Percentiles rank a stretch among this genome's conserved stretches.
phyloP scores from a whole-genome alignment of 1,140 invertebrate genomes.

The Choristoneura fumiferana region DNA sequence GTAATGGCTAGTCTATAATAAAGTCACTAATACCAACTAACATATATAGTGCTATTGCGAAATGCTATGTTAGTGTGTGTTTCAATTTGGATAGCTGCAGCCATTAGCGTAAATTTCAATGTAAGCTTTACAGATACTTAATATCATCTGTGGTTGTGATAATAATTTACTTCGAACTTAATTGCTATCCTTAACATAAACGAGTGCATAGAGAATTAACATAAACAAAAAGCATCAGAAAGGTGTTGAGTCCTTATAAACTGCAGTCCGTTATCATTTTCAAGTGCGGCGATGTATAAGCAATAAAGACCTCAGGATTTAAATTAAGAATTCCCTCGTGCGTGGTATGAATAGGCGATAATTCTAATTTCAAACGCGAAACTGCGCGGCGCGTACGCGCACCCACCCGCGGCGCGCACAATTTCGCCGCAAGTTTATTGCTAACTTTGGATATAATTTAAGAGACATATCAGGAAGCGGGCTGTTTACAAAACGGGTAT shows the following conservation, averaged over 20 bases:
- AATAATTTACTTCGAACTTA: background rate
- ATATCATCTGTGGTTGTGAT: background rate
- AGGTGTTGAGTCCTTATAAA: background rate
- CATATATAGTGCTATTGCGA: conserved; percentile 4
- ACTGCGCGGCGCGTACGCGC: conserved; percentile 19
- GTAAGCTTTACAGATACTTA: conserved; percentile 4
- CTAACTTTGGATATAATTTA: conserved; percentile 41
- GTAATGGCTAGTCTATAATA: too few relatives aligned
- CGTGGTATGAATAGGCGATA: conserved; percentile 15
- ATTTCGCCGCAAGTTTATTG: conserved; percentile 44
- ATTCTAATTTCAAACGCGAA: conserved; percentile 15
- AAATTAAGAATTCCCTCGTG: conserved; percentile 9
- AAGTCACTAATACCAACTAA: too few relatives aligned
- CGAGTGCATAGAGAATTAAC: background rate
- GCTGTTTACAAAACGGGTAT: conserved; percentile 50
- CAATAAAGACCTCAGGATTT: conserved; percentile 12
- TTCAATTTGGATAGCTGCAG: background rate
- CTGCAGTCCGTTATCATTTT: background rate
- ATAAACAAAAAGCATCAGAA: background rate
- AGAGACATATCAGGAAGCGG: conserved; percentile 43
- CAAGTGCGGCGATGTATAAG: background rate
- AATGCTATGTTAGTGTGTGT: background rate
- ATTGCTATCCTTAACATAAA: conserved; percentile 1
- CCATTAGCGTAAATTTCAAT: conserved; percentile 4
- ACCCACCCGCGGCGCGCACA: conserved; percentile 45